A percentile compares a stretch with the other conserved stretches of the same genome.
phyloP scores from a whole-genome alignment of 2,113 vertebrate genomes.

The Burhinus bistriatus region DNA sequence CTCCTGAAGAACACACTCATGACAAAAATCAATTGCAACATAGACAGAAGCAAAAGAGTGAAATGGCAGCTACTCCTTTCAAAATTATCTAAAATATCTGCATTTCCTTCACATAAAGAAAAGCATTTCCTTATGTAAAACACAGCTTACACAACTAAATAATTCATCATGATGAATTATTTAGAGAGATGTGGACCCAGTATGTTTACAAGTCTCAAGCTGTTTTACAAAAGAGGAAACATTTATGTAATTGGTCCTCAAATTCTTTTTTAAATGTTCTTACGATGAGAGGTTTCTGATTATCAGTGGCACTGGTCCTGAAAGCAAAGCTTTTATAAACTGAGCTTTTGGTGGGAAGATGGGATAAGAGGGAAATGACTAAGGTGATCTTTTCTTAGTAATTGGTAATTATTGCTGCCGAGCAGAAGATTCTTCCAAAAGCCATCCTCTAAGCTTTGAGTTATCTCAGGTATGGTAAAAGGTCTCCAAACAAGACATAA shows the following conservation, averaged over 20 bases:
- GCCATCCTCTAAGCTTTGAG: neutral
- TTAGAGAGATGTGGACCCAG: slow-evolving; percentile 13
- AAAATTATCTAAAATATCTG: neutral
- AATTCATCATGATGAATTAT: slow-evolving; percentile 52
- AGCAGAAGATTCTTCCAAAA: neutral
- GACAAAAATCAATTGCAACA: neutral
- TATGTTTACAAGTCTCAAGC: slow-evolving; percentile 39
- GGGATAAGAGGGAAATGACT: neutral
- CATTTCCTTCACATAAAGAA: neutral
- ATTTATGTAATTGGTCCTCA: slow-evolving; percentile 7
- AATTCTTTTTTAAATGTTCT: neutral
- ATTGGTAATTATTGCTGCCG: neutral
- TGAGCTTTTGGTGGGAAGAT: neutral
- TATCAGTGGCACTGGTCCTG: neutral
- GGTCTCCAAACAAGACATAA: neutral
- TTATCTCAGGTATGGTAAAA: neutral
- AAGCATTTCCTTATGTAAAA: neutral
- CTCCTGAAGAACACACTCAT: neutral
- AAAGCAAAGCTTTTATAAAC: neutral
- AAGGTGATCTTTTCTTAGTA: slow-evolving; percentile 20
- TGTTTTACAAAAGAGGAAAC: slow-evolving; percentile 51
- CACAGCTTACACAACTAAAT: slow-evolving; percentile 31
- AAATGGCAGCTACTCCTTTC: neutral
- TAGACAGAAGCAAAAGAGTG: neutral
- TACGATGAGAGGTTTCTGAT: neutral